Evolutionary conservation across 2,888 invertebrate species (phyloP), one percentile per base, ranked within the genome.

Genomic region (Morinoia aosen): DNA sequence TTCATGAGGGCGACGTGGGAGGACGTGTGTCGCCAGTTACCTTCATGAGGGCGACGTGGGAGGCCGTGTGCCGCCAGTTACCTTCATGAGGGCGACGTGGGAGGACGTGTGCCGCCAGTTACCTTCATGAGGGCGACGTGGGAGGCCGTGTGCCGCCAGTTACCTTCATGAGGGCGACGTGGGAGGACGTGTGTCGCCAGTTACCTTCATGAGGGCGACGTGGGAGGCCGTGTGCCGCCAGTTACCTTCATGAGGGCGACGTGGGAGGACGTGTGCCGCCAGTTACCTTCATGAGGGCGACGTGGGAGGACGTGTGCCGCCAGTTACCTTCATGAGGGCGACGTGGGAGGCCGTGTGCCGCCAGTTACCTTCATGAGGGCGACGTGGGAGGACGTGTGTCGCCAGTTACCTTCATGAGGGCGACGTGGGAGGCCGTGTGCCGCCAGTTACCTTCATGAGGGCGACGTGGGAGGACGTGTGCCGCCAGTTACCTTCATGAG

Each of bases 51-150:
- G 93, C 93, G 57, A 93, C 48, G 93, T 93, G 93, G 19, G 48
- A 7, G 56, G 33, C 10, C 14, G 39, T 39, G 93, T 57, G 93
- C 57, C 93, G n/a, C n/a, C n/a, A n/a, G n/a, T n/a, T n/a, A n/a
- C n/a, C n/a, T n/a, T n/a, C n/a, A 93, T 93, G 93, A 93, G n/a
- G 57, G 93, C 93, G 57, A 93, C 48, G 93, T 93, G 93, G 19
- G 48, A 7, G 56, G 33, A 57, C 14, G 39, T 39, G 93, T 57
- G 93, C 57, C 93, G n/a, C n/a, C n/a, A n/a, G n/a, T n/a, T n/a
- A n/a, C n/a, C n/a, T n/a, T n/a, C n/a, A 93, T 93, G 93, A 93
- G n/a, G 57, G 93, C 93, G 57, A 93, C 48, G 93, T 93, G 93
- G 19, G 48, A 7, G 56, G 33, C 10, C 14, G 39, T 39, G 93